phyloP scores from a whole-genome alignment of 2,113 vertebrate species.

The Orientallactaga bullata region DNA sequence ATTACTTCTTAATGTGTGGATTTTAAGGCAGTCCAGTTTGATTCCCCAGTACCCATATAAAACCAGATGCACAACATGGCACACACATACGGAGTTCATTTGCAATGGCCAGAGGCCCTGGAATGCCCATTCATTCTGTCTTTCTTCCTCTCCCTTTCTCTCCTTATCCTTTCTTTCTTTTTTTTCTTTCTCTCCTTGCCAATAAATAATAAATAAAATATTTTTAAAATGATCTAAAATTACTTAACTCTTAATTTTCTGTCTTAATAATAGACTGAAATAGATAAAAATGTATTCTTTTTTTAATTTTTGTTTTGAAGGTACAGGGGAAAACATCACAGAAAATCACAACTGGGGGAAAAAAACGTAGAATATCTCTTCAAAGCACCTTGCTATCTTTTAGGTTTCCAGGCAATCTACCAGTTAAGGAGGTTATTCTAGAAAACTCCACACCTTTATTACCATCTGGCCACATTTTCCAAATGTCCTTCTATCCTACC shows the following conservation, averaged over 20 bases:
- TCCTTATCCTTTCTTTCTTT: too few relatives aligned
- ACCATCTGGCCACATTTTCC: constrained; percentile 32
- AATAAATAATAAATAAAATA: too few relatives aligned
- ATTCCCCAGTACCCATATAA: too few relatives aligned
- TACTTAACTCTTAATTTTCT: constrained; percentile 39
- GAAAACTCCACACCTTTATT: constrained; percentile 21
- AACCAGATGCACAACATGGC: too few relatives aligned
- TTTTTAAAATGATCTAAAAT: neutral
- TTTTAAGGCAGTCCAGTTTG: neutral
- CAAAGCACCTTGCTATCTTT: neutral
- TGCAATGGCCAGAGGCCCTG: too few relatives aligned
- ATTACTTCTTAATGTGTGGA: constrained; percentile 26
- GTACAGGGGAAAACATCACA: neutral
- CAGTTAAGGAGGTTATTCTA: constrained; percentile 8
- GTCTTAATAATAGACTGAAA: constrained; percentile 27
- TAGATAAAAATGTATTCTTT: neutral
- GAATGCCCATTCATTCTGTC: too few relatives aligned
- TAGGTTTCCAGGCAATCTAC: constrained; percentile 11
- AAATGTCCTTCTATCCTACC: constrained; percentile 22
- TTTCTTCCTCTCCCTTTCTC: too few relatives aligned
- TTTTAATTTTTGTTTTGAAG: constrained; percentile 23
- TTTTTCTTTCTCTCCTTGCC: too few relatives aligned
- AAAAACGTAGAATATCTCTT: neutral
- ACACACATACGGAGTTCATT: too few relatives aligned
- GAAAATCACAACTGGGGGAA: neutral